Base-by-base conservation (phyloP, 2,797 vertebrate species). In the Cercopithecus neglectus region DNA sequence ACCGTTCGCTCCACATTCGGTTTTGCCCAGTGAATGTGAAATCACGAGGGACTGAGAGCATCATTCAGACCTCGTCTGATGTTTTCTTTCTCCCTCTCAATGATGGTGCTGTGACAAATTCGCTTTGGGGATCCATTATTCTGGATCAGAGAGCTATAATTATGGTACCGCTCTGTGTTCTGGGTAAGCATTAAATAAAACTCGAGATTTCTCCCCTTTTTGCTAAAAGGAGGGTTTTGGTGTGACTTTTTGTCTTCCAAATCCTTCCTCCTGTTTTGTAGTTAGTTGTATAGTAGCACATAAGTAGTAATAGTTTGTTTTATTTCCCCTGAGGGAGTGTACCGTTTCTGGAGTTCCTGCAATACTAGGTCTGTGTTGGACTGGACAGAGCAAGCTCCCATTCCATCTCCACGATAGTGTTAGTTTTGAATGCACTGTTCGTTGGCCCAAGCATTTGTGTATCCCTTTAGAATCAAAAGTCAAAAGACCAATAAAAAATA, bases 151-250 rank as follows among this genome's bases (percentile, higher is more conserved):
- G 88, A 91, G 17, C 7, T 93, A 5, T 76, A 2, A 1, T 82
- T 2, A 16, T 19, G 13, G 82, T 48, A 33, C 92, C 8, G 12
- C 46, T 97, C 30, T 91, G 67, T 39, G 70, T 50, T 94, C 53
- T 85, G 53, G 33, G 8, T 78, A 78, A 95, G 22, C 8, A 1
- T 57, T 78, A 28, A 17, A 36, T 19, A 59, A 87, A 83, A 91
- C 4, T 0, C 5, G 14, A 39, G 64, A 59, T n/a, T 46, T 46
- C 30, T 30, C 12, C 24, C 24, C 10, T 39, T 44, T 82, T 75
- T 46, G 24, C 11, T 36, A 17, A 88, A 79, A 39, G 61, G 30
- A 67, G 7, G 46, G 16, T 21, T 72, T 75, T 46, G 14, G 39
- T 33, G 26, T 61, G 39, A 24, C 10, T 9, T 19, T 13, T 36